phyloP scores from a whole-genome alignment of 92 coral and sea anemone genomes.

The Epizoanthus rinbou region DNA sequence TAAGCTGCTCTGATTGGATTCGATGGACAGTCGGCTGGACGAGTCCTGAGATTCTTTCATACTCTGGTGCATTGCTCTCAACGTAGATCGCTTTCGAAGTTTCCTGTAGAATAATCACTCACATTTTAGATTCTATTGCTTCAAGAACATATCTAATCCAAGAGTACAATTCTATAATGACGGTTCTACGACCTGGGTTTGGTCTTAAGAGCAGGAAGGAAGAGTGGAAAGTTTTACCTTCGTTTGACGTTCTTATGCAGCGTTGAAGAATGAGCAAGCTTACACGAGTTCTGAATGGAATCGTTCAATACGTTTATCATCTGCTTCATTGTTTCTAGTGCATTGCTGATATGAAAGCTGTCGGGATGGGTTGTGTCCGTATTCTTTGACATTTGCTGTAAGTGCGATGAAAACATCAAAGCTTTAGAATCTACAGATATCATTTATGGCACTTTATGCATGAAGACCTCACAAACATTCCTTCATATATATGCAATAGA shows the following conservation, averaged over 20 bases:
- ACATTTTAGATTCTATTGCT: too few species aligned
- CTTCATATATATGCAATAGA: too few species aligned
- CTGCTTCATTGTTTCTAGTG: slow-evolving; percentile 91
- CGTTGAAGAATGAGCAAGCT: slow-evolving; percentile 62
- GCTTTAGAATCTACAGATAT: too few species aligned
- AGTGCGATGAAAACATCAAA: not conserved
- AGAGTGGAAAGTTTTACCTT: slow-evolving; percentile 43
- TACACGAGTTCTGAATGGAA: slow-evolving; percentile 93
- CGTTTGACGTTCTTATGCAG: slow-evolving; percentile 58
- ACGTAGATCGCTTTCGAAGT: slow-evolving; percentile 55
- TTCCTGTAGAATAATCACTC: slow-evolving; percentile 41
- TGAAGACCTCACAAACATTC: too few species aligned
- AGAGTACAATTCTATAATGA: not conserved
- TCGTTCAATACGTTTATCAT: slow-evolving; percentile 93
- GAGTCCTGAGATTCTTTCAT: slow-evolving; percentile 50
- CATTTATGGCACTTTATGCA: too few species aligned
- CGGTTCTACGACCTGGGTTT: not conserved
- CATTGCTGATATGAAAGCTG: slow-evolving; percentile 88
- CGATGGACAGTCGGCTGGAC: slow-evolving; percentile 30
- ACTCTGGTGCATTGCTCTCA: slow-evolving; percentile 58
- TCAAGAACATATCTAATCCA: not conserved
- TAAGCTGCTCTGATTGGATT: slow-evolving; percentile 39
- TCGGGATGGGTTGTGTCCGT: slow-evolving; percentile 95
- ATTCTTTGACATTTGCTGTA: slow-evolving; percentile 92
- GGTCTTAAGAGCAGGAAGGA: too few species aligned